Evolutionary conservation across 1,140 invertebrate genomes (phyloP).

Genomic region (Drosophila erecta): DNA sequence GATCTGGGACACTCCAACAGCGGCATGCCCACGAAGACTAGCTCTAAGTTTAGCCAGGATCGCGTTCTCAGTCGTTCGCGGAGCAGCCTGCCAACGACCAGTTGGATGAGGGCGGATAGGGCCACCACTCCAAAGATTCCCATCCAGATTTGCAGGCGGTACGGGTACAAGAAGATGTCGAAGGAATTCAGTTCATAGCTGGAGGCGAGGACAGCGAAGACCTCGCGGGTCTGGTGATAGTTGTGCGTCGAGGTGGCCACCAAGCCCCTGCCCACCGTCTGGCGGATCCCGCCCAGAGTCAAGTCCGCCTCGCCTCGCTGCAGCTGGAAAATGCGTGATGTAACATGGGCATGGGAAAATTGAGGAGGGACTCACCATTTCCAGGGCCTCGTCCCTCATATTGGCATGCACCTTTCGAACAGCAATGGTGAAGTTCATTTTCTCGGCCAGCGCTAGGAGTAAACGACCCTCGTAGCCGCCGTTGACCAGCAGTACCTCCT

Average conservation of each 20-base stretch:
- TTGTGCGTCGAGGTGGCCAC: conserved; percentile 56
- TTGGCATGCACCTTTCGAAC: conserved; percentile 9
- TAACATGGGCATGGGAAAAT: neutral
- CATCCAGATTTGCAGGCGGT: conserved; percentile 53
- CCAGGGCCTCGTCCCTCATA: conserved; percentile 22
- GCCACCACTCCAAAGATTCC: conserved; percentile 39
- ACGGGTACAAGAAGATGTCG: conserved; percentile 64
- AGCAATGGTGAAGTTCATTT: conserved; percentile 53
- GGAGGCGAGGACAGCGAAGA: conserved; percentile 38
- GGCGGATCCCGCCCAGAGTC: conserved; percentile 52
- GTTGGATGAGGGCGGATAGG: conserved; percentile 39
- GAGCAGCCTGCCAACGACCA: conserved; percentile 33
- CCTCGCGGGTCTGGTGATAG: conserved; percentile 57
- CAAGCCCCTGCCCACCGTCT: conserved; percentile 42
- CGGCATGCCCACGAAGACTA: conserved; percentile 69
- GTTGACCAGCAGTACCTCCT: neutral
- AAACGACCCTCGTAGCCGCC: conserved; percentile 63
- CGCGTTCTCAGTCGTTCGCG: neutral
- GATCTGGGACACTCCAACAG: conserved; percentile 23
- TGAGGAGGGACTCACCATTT: conserved; percentile 35
- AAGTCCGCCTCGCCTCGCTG: conserved; percentile 44
- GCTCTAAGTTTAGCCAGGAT: conserved; percentile 32
- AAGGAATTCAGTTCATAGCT: conserved; percentile 56
- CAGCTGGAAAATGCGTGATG: conserved; percentile 18
- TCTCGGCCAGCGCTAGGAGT: conserved; percentile 44